These are phyloP conservation scores for Diprion similis DNA, from an alignment of 1,140 invertebrate genomes.

Conservation along the genomic window DNA sequence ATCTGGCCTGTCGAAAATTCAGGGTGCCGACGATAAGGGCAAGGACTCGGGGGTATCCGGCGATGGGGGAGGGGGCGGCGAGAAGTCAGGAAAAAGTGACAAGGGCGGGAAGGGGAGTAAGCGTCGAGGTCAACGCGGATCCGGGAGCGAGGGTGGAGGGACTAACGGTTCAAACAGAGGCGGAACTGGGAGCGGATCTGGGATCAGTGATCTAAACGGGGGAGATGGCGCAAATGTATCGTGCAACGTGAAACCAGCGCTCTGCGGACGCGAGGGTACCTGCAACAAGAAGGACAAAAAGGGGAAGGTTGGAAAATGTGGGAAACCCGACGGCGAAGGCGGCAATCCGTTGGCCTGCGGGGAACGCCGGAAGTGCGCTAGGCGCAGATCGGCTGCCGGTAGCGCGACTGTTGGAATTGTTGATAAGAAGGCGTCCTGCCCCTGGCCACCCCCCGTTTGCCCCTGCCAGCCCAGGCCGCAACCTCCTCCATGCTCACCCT, in stretches of 20 bases:
- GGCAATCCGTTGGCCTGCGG: not conserved
- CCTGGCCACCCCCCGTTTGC: not conserved
- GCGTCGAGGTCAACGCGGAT: not conserved
- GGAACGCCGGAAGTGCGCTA: not conserved
- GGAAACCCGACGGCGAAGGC: not conserved
- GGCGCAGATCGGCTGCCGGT: not conserved
- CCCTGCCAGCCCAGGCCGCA: not conserved
- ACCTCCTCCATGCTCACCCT: not conserved
- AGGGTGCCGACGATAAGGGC: not conserved
- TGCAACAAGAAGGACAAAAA: constrained; percentile 5
- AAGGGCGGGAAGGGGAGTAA: constrained; percentile 15
- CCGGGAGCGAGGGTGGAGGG: not conserved
- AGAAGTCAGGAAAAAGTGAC: constrained; percentile 1
- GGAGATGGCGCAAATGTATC: not conserved
- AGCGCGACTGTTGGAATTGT: not conserved
- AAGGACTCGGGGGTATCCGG: not conserved
- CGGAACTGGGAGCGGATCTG: not conserved
- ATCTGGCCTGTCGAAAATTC: not conserved
- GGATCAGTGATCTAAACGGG: too few species aligned
- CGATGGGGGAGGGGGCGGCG: constrained; percentile 3
- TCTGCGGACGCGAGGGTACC: not conserved
- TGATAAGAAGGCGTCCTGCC: not conserved
- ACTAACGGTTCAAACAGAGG: not conserved
- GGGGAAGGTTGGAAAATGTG: not conserved
- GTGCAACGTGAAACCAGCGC: not conserved